Base-by-base conservation (phyloP, 2,888 invertebrate genomes). In the Drosophila neutralis region DNA sequence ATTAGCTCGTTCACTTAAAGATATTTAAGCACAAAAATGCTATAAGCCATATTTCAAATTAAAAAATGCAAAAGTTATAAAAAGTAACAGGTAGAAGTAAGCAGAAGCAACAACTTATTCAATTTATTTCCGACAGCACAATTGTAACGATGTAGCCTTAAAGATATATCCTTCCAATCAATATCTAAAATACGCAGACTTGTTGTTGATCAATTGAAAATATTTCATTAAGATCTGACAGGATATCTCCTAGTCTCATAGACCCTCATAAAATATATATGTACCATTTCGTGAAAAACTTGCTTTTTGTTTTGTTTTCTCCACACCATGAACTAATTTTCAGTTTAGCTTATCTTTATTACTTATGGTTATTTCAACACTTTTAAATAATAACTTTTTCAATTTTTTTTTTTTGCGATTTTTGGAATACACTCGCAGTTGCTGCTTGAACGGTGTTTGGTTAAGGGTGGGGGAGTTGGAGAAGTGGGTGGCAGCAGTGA, bases 361-460 rank as follows among this genome's bases (percentile, higher is more conserved):
- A 27, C 29, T 52, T 29, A 15, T n/a, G 45, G 31, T 31, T 52
- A 62, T 48, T 63, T 36, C 11, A 53, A 24, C 8, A 24, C 15
- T 31, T 27, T 42, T 13, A 45, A 13, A 21, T 13, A 48, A 29
- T 35, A 49, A 27, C 45, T 24, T 18, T 35, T 48, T 18, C 18
- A 52, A 29, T 10, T 48, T 40, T 52, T 61, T 69, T 75, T 71
- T 24, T 2, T 27, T 69, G 75, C 40, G 31, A 59, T 84, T 85
- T 87, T 80, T 78, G 73, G 67, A 76, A 84, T 83, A 74, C 74
- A 65, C 82, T 52, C 68, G 73, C 69, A 38, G 33, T 31, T 33
- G 33, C 54, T 54, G 69, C 56, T 15, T n/a, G 10, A 51, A 15
- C 7, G 27, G 18, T 10, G 15, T 36, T 3, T 11, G 33, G 24